These are phyloP conservation scores for Platysternon megacephalum DNA, from an alignment of 2,113 vertebrate species.

Conservation along the genomic window DNA sequence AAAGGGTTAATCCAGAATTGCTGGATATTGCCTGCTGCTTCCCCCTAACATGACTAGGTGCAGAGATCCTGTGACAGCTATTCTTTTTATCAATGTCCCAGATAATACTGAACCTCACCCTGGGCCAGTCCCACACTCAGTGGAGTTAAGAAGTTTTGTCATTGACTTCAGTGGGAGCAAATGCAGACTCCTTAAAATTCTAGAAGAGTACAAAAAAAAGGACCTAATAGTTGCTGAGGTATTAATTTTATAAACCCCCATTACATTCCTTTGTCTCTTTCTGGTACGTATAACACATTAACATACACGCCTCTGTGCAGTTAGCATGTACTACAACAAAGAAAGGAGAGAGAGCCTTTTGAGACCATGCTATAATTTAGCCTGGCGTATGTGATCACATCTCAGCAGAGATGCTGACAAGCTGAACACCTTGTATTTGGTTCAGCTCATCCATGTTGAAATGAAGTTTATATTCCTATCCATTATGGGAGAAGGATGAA, in stretches of 20 bases:
- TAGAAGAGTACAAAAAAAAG: not conserved
- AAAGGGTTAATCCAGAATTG: constrained; percentile 24
- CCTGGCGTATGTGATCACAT: not conserved
- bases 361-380: not conserved
- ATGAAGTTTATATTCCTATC: constrained; percentile 35
- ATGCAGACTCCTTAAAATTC: not conserved
- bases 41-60: constrained; percentile 56
- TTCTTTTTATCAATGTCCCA: constrained; percentile 45
- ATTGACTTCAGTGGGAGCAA: constrained; percentile 22
- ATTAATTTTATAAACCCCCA: not conserved
- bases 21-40: constrained; percentile 38
- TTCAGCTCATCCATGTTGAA: not conserved
- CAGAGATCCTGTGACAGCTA: constrained; percentile 37
- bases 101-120: constrained; percentile 29
- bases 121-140: not conserved
- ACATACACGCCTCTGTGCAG: not conserved
- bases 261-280: not conserved
- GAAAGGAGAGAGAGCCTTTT: not conserved
- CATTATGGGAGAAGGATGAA: constrained; percentile 48
- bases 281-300: not conserved
- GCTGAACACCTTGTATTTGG: not conserved
- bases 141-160: not conserved
- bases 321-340: not conserved
- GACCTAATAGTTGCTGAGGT: not conserved
- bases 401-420: not conserved